Evolutionary conservation across 2,888 invertebrate species (phyloP), one percentile per base, ranked within the genome.

Genomic region (Chrysolina americana): DNA sequence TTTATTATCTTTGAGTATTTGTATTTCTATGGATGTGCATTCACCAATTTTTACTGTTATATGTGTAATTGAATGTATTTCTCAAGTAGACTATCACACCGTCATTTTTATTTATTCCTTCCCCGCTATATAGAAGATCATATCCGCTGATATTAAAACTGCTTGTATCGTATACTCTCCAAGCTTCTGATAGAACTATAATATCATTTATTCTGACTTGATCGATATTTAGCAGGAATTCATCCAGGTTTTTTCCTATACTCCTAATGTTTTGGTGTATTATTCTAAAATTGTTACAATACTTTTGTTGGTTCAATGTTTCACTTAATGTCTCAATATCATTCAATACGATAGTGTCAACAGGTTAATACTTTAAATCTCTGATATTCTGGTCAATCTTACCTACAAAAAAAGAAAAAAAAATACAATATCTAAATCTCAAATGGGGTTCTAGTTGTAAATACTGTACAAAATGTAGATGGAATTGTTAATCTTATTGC

Each of bases 21-120:
- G 41, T 13, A 64, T 64, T 41, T 41, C 64, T 64, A 64, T 64
- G 21, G 41, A 64, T 64, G 44, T 36, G 36, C 63, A 63, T 36
- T 36, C 63, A 36, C 63, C 63, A 2, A 36, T 63, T 63, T 36
- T 36, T 21, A 63, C 63, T 63, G 19, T 63, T 63, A 36, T 63
- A 28, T 63, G 63, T 63, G 28, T 36, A 63, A 63, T 63, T 63
- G 36, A 19, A 41, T 41, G n/a, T 19, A 64, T 64, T 41, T 64
- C 41, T 41, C 64, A 64, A 17, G 21, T 64, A 41, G 9, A 44
- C 44, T 53, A 53, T n/a, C n/a, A n/a, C n/a, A n/a, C n/a, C n/a
- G n/a, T n/a, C n/a, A n/a, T n/a, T n/a, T n/a, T n/a, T n/a, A n/a
- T n/a, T n/a, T n/a, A n/a, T 53, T 13, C 56, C 56, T 53, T n/a